Evolutionary conservation across 2,888 invertebrate genomes (phyloP), one percentile per base, ranked within the genome.

Genomic region (Chrysolina americana): DNA sequence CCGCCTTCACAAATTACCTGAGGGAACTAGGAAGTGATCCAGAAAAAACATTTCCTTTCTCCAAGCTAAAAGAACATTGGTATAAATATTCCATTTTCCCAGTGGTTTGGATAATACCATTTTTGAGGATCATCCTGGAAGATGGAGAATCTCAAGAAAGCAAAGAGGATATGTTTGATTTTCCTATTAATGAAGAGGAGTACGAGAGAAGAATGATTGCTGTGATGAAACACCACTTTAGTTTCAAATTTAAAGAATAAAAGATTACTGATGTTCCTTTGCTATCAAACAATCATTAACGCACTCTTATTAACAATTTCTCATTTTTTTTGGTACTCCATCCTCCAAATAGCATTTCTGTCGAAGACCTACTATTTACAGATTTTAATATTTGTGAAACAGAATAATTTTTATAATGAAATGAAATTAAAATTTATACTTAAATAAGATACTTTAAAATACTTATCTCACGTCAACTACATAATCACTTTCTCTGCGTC

Each of bases 61-160:
- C 66, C 10, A 44, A 15, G 15, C 19, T 74, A 6, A 23, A 50
- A 13, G 74, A 74, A 28, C 70, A 74, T 21, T 74, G 74, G 74
- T 17, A 62, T 23, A 74, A 63, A 36, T 74, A 74, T 28, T 66
- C 74, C 28, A 21, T 74, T 5, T 74, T 66, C 36, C 69, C 65
- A 6, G 21, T 70, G 13, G 23, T 74, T 9, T 44, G 65, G 28
- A 48, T 65, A 19, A 28, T 63, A 11, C 50, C 62, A 23, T 65
- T 59, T 28, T 70, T 70, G 19, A 56, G 68, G 21, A 15, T 74
- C 5, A 48, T 65, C 28, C 41, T 74, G 13, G 65, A 21, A 47
- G 65, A 62, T 0, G 70, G 70, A 2, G 70, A 74, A 17, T 62
- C 41, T 6, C 17, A 47, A 3, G 47, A 56, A 9, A 65, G 10